Evolutionary conservation across 2,888 invertebrate species (phyloP).

Genomic region (Drosophila lutescens): DNA sequence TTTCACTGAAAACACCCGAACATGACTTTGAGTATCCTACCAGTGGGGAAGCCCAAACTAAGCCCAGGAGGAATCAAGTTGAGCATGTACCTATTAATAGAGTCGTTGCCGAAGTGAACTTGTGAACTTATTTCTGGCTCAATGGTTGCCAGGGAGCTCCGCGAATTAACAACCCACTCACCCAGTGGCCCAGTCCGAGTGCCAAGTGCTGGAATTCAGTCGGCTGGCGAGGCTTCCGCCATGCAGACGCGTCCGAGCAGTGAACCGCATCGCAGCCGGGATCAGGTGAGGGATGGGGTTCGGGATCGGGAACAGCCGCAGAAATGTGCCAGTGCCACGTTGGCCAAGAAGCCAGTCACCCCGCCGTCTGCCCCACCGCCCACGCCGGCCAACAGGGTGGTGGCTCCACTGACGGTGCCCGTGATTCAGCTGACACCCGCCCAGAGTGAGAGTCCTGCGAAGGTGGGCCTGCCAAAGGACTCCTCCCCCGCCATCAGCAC

Average conservation of each 20-base stretch:
- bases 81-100: constrained; percentile 74
- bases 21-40: background rate
- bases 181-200: constrained; percentile 69
- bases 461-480: constrained; percentile 11
- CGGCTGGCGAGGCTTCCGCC: constrained; percentile 50
- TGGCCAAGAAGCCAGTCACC: constrained; percentile 40
- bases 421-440: constrained; percentile 65
- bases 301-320: constrained; percentile 5
- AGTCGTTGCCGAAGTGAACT: constrained; percentile 76
- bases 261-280: constrained; percentile 62
- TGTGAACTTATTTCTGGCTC: constrained; percentile 78
- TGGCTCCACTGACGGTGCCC: constrained; percentile 53
- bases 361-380: constrained; percentile 55
- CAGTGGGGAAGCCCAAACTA: constrained; percentile 8
- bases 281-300: constrained; percentile 15
- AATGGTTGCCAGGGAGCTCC: constrained; percentile 73
- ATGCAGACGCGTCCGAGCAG: constrained; percentile 69
- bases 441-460: constrained; percentile 24
- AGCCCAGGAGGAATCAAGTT: constrained; percentile 19
- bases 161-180: constrained; percentile 70
- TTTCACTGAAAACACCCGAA: too few relatives aligned
- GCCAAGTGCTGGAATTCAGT: constrained; percentile 43
- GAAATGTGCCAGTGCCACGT: constrained; percentile 65
- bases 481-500: background rate
- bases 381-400: constrained; percentile 41